Evolutionary conservation across 2,888 invertebrate genomes (phyloP), one percentile per base, ranked within the genome.

Genomic region (Watsonalla cultraria): DNA sequence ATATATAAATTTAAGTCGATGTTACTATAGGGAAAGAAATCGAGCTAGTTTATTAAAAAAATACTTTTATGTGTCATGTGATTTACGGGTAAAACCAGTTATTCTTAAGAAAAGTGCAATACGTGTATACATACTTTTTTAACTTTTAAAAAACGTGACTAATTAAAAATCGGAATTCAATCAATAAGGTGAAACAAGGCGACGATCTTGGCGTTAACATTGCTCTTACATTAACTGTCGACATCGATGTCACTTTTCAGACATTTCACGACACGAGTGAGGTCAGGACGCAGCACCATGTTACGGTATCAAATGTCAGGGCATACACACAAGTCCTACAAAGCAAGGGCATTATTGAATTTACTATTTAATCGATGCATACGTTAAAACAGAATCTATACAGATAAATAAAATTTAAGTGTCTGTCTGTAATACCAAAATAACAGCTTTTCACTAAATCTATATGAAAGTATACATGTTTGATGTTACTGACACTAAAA

Each of bases 241-340:
- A 54, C 52, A 54, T 51, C 52, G 57, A 55, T 66, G 59, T 64
- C 66, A 62, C 63, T 67, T 66, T 62, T 71, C 63, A 78, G 78
- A 78, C 71, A 77, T 81, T 81, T 82, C 76, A 82, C 76, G 76
- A 76, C 52, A 57, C 57, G 63, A 77, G 75, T 74, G 72, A 78
- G 78, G 78, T 76, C 75, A 72, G 60, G 63, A 68, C 67, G 68
- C 67, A 63, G 62, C 69, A 66, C 65, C 65, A 62, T 66, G 63
- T 68, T 69, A 7, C 62, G 64, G 62, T 61, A 65, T 70, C 68
- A 84, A 85, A 86, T 85, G 84, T 80, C 86, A 82, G 67, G 82
- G 70, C 80, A 79, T 79, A 80, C 76, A 66, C 80, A 79, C 78
- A 80, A 76, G 66, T 65, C 65, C 7, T 37, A 37, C 37, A 60